These are phyloP conservation scores for Ascidia mentula DNA, from an alignment of 23 tunicate species.

Conservation along the genomic window DNA sequence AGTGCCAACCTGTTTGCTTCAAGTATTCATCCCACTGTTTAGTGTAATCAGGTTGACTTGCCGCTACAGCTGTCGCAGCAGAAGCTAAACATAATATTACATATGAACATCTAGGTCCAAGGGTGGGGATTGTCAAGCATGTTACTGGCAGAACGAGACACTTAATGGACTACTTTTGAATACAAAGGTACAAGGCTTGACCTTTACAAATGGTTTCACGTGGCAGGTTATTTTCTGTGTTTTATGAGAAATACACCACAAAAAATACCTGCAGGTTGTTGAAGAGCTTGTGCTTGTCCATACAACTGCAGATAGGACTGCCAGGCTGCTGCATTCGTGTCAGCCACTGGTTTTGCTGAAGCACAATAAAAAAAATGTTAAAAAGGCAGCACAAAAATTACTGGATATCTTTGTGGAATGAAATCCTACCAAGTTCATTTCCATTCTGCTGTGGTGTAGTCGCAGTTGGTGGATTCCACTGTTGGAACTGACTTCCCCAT, in stretches of 20 bases:
- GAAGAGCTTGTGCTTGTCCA: constrained; percentile 41
- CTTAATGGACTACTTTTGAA: no score
- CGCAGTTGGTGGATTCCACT: constrained; percentile 62
- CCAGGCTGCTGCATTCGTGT: constrained; percentile 52
- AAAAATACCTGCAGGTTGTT: constrained; percentile 20
- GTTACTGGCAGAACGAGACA: no score
- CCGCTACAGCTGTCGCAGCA: constrained; percentile 46
- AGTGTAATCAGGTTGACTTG: constrained; percentile 88
- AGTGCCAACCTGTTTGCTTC: constrained; percentile 66
- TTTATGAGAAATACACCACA: no score
- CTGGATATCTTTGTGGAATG: no score
- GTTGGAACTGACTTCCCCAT: constrained; percentile 62
- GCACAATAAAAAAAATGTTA: neutral
- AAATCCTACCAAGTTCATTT: constrained; percentile 26
- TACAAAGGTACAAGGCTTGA: no score
- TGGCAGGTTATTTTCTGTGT: no score
- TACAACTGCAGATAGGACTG: constrained; percentile 47
- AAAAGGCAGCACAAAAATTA: neutral
- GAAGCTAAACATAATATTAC: constrained; percentile 14
- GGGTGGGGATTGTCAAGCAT: no score
- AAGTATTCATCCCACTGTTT: constrained; percentile 99
- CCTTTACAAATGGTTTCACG: no score
- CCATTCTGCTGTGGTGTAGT: constrained; percentile 73
- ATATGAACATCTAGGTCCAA: no score
- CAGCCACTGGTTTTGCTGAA: constrained; percentile 51